A percentile compares a stretch with the other conserved stretches of the same genome.
Conservation (phyloP, 1,140 invertebrate species). For the Dryas iulia region DNA sequence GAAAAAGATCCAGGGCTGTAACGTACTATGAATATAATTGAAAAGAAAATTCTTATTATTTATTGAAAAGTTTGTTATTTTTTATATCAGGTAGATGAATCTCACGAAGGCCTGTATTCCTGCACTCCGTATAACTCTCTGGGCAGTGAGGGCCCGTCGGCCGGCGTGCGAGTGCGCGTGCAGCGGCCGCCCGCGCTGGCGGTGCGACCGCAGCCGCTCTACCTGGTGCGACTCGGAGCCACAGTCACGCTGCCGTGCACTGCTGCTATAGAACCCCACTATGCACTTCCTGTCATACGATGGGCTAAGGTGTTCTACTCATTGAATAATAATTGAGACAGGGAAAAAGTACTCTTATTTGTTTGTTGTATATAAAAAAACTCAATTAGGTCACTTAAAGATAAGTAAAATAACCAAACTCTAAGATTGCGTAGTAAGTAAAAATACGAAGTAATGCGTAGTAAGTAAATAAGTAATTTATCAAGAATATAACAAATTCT, state of each 20-base stretch:
- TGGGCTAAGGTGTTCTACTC: constrained; percentile 95
- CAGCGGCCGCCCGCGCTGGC: constrained; percentile 91
- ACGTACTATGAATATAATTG: neutral
- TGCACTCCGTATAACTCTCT: constrained; percentile 96
- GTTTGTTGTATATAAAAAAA: no score
- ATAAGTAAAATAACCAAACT: no score
- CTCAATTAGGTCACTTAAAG: no score
- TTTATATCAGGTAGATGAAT: constrained; percentile 83
- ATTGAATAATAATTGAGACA: no score
- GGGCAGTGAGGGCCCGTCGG: constrained; percentile 91
- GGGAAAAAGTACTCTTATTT: no score
- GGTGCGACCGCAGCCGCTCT: constrained; percentile 88
- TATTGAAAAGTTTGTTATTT: no score
- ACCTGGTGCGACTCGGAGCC: constrained; percentile 90
- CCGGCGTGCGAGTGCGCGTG: constrained; percentile 93
- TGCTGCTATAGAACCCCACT: constrained; percentile 86
- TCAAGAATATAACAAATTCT: no score
- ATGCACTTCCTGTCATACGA: constrained; percentile 84
- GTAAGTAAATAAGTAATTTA: no score
- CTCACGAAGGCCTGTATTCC: constrained; percentile 89
- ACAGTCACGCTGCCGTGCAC: constrained; percentile 92
- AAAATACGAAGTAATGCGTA: no score
- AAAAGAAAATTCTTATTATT: neutral
- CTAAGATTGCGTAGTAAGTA: no score
- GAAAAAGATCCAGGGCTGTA: no score